Evolutionary conservation across 1,140 invertebrate genomes (phyloP), one percentile per base, ranked within the genome.

Genomic region (Vanessa tameamea): DNA sequence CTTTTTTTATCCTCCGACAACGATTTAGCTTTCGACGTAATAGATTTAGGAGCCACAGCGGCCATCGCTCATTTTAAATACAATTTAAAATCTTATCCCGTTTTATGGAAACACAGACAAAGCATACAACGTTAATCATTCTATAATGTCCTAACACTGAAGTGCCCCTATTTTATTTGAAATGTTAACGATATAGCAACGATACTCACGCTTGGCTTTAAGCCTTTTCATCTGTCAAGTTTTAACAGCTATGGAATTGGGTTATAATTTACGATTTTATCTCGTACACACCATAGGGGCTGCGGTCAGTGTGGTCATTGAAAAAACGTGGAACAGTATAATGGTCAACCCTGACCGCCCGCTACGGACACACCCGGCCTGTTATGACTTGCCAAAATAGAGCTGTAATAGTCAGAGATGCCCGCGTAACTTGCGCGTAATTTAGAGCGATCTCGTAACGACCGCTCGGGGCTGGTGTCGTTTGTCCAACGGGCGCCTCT

Each of bases 201-300:
- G 81, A 81, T 81, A 84, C 80, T 87, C 79, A 77, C 74, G 72
- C 72, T 76, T 82, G 82, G 80, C 85, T 81, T 82, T 84, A 86
- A 86, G 82, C 88, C 90, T 92, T 92, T 92, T 92, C 90, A 92
- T 92, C 90, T 92, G 90, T 92, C 90, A 92, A 88, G 85, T 87
- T 82, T 87, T 88, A 90, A 91, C 89, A 87, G 81, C 87, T 83
- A 83, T 86, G 87, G 88, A 90, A 92, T 91, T 91, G 89, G 90
- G 89, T 91, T 91, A 91, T 92, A 91, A 92, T 92, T 92, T 92
- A 92, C 84, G 89, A 92, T 91, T 90, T 92, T 91, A 92, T 92
- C 89, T 89, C 86, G 73, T 64, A 75, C 73, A 86, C 81, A 87
- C 86, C 87, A 92, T 92, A 86, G 87, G 90, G 90, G 90, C 84